Conservation (phyloP, 2,888 invertebrate genomes). For the Noctua comes region DNA sequence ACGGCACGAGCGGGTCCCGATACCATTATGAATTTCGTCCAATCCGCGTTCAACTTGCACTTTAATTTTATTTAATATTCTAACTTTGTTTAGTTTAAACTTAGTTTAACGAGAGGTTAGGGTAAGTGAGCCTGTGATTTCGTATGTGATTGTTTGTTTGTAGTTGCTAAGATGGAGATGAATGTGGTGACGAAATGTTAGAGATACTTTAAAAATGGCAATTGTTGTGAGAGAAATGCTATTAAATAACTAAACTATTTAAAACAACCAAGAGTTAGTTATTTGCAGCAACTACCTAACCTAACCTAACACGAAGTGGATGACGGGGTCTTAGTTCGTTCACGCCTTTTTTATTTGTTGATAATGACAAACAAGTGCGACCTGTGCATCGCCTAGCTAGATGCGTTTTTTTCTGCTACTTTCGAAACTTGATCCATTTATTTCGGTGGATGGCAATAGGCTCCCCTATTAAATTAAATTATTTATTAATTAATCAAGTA, state of each 20-base stretch:
- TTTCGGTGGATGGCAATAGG: no score
- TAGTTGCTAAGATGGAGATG: neutral
- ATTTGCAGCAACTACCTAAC: neutral
- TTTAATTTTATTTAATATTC: constrained; percentile 68
- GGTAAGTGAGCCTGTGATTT: constrained; percentile 4
- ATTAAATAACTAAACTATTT: neutral
- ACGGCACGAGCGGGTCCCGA: constrained; percentile 81
- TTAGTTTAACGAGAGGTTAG: constrained; percentile 32
- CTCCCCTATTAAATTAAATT: no score
- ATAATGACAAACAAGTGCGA: neutral
- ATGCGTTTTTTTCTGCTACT: no score
- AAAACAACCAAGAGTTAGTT: neutral
- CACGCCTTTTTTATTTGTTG: neutral
- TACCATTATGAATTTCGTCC: constrained; percentile 83
- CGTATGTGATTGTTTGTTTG: neutral
- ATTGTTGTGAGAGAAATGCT: neutral
- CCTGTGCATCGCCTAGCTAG: neutral
- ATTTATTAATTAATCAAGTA: no score
- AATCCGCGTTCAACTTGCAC: constrained; percentile 69
- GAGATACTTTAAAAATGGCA: neutral
- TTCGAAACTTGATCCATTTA: no score
- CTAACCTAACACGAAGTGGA: no score
- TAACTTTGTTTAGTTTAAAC: constrained; percentile 38
- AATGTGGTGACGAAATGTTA: neutral
- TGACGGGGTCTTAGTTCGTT: no score